Evolutionary conservation across 2,797 vertebrate species (phyloP).

Genomic region (Chloroceryle amazona): DNA sequence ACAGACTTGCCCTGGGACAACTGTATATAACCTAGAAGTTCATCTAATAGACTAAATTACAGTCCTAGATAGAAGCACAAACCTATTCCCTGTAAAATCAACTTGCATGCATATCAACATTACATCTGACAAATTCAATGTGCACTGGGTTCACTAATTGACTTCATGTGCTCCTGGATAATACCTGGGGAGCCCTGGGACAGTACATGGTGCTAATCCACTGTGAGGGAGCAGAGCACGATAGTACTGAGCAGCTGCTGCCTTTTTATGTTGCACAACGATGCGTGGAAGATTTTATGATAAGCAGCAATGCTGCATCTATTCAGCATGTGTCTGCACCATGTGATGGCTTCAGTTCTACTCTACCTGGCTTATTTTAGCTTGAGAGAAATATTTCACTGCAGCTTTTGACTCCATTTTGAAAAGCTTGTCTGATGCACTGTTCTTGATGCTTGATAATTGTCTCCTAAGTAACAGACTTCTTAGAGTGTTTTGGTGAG

Average conservation of each 20-base stretch:
- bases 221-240: background rate
- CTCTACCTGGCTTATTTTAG: background rate
- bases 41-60: background rate
- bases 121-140: background rate
- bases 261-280: background rate
- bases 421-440: background rate
- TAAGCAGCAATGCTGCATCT: background rate
- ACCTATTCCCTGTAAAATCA: background rate
- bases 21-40: background rate
- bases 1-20: background rate
- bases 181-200: background rate
- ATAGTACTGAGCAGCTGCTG: background rate
- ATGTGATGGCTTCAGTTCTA: background rate
- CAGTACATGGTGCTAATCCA: background rate
- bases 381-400: background rate
- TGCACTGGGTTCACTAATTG: background rate
- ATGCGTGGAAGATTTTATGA: background rate
- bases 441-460: background rate
- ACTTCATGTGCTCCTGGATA: background rate
- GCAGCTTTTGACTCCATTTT: background rate
- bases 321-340: background rate
- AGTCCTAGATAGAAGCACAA: background rate
- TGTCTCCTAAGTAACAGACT: background rate
- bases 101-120: background rate
- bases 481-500: background rate